Evolutionary conservation across 2,888 invertebrate genomes (phyloP).

Genomic region (Polymixis lichenea): DNA sequence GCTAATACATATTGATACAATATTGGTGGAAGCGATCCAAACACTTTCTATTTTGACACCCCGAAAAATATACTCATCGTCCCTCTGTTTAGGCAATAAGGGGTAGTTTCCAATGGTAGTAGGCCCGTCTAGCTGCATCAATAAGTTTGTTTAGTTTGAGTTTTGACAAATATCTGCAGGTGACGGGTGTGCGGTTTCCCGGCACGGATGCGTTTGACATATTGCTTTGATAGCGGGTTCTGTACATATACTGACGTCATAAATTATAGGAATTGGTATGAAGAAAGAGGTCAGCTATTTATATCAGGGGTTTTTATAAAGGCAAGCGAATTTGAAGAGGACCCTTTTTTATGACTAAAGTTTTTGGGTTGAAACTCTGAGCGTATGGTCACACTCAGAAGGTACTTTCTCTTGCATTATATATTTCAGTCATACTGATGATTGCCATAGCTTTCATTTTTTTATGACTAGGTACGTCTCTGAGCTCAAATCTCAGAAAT

Average conservation of each 20-base stretch:
- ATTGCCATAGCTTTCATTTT: not conserved
- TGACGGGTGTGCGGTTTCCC: conserved; percentile 85
- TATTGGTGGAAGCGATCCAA: conserved; percentile 74
- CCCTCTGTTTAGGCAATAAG: conserved; percentile 56
- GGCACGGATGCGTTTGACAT: conserved; percentile 87
- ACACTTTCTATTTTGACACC: conserved; percentile 52
- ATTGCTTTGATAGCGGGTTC: conserved; percentile 86
- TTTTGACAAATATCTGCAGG: conserved; percentile 90
- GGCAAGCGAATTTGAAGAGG: conserved; percentile 49
- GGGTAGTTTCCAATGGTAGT: conserved; percentile 62
- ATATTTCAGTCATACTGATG: not conserved
- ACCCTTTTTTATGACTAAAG: conserved; percentile 45
- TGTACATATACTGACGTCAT: conserved; percentile 80
- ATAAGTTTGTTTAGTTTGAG: conserved; percentile 77
- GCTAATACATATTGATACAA: conserved; percentile 84
- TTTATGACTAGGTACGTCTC: not conserved
- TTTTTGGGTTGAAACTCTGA: conserved; percentile 31
- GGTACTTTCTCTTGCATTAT: not conserved
- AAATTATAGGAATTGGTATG: conserved; percentile 79
- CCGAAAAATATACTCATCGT: conserved; percentile 6
- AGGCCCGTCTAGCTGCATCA: conserved; percentile 55
- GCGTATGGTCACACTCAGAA: conserved; percentile 4
- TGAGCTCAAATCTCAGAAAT: conserved; percentile 14
- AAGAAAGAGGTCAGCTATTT: conserved; percentile 64
- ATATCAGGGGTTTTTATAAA: conserved; percentile 45